Base-by-base conservation (phyloP, 2,113 vertebrate species). In the Scartelaos histophorus region DNA sequence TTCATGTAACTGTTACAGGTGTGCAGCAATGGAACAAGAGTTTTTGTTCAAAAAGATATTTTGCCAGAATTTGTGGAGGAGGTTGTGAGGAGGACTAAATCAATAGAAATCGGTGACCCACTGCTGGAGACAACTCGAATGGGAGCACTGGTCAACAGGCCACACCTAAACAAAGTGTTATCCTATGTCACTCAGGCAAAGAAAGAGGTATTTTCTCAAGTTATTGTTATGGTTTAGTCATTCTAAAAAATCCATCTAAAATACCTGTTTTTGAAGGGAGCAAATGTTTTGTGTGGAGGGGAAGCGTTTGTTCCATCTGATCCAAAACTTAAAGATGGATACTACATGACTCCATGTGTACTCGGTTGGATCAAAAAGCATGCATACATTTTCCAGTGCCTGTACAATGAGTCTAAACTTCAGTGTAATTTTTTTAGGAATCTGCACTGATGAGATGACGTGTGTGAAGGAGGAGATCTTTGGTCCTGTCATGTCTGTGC, bases 391-490 rank as follows among this genome's bases (percentile, higher is more conserved):
- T n/a, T 21, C 51, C 19, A n/a, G 11, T n/a, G 51, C 51, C 9
- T 11, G 10, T 2, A 21, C 51, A 54, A 54, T 11, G 9, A 54
- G n/a, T 54, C 51, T 22, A 13, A 43, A 47, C 24, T 1, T 22
- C 67, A 62, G 22, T 43, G 35, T 7, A 16, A 34, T 51, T 67
- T 56, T 43, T 35, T 35, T 67, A 99, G 98, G 94, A 22, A 82
- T 94, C 87, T 98, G 97, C 91, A 95, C 70, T 0, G 98, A 99
- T 73, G 93, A 95, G 60, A 98, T 99, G 97, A 96, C 93, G 0
- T 98, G 97, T 66, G 97, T 99, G 76, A 95, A 91, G 82, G 97
- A 99, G 81, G 98, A 99, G 89, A 99, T 99, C 90, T 99, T 99
- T n/a, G 98, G 97, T 10, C 98, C 98, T 0, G 98, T 99, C 65